Evolutionary conservation across 2,888 invertebrate species (phyloP).

Genomic region (Lasius fuliginosus): DNA sequence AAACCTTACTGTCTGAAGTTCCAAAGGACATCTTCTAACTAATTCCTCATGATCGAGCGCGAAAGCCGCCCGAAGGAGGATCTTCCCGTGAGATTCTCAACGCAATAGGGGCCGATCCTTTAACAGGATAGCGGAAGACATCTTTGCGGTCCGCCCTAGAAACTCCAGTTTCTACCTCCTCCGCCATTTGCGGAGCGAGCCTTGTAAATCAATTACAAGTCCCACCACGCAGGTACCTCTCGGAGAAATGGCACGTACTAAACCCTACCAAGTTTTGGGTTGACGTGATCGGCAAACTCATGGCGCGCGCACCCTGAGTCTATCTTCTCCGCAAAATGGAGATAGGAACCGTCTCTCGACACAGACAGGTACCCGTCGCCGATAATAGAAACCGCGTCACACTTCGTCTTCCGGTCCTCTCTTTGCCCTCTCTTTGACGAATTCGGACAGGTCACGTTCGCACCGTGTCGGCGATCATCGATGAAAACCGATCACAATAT

Average conservation of each 20-base stretch:
- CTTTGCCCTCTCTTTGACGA: constrained; percentile 20
- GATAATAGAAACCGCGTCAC: constrained; percentile 73
- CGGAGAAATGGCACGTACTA: constrained; percentile 83
- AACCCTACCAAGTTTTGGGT: constrained; percentile 79
- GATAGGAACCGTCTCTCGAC: constrained; percentile 27
- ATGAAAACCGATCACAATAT: constrained; percentile 71
- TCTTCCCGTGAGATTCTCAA: constrained; percentile 35
- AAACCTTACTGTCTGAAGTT: constrained; percentile 31
- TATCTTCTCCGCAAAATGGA: constrained; percentile 55
- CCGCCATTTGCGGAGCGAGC: constrained; percentile 76
- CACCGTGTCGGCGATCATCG: constrained; percentile 62
- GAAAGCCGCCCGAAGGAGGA: constrained; percentile 47
- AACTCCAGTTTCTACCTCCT: constrained; percentile 51
- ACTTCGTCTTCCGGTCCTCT: constrained; percentile 63
- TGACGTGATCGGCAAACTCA: constrained; percentile 85
- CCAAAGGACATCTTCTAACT: constrained; percentile 40
- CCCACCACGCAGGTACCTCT: constrained; percentile 77
- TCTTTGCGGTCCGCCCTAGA: constrained; percentile 60
- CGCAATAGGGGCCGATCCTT: constrained; percentile 54
- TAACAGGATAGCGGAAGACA: constrained; percentile 66
- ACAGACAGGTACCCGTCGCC: constrained; percentile 53
- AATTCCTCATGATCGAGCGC: constrained; percentile 52
- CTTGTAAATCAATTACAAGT: constrained; percentile 86
- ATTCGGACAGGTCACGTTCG: constrained; percentile 71
- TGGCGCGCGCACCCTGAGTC: constrained; percentile 64